Base-by-base conservation (phyloP, 2,113 vertebrate species). In the Pholis gunnellus region DNA sequence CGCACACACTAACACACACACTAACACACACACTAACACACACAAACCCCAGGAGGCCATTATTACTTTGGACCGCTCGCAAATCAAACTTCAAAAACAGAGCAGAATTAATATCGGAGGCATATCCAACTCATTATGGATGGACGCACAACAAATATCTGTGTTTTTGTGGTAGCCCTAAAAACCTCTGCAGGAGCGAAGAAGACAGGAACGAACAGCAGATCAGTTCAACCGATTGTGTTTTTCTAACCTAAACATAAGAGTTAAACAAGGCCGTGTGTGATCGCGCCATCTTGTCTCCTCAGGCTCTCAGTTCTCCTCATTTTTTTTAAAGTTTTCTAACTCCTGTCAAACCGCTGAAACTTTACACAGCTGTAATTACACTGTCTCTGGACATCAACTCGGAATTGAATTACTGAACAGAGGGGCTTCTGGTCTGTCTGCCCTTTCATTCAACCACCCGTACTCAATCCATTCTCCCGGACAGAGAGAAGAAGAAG, bases 361-460 rank as follows among this genome's bases (percentile, higher is more conserved):
- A 54, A 64, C 60, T 81, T 66, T 72, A 61, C 69, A 31, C 48
- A 46, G n/a, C 68, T 78, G 72, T 91, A 90, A 93, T 91, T 74
- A 78, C 38, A 75, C 83, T 81, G 61, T 88, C 78, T 76, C 52
- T 34, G 52, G 9, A 34, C 66, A 73, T 87, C 84, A 52, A 7
- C 31, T 70, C 34, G n/a, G 65, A 84, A 81, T 61, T 82, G 40
- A 78, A 75, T 81, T 63, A 65, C 72, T 38, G 52, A 1, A 42
- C 57, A 22, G 50, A 84, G 42, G 50, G 31, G 34, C 72, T 68
- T 60, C 57, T 31, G 9, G 65, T 67, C 52, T 31, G 9, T 84
- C 72, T 68, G 59, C 71, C 80, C 78, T 67, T 83, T 82, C 66
- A 70, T 68, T 78, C 81, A 87, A 27, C 74, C 20, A 61, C 27